Conservation (phyloP, 2,888 invertebrate species). For the Lumbricus terrestris region DNA sequence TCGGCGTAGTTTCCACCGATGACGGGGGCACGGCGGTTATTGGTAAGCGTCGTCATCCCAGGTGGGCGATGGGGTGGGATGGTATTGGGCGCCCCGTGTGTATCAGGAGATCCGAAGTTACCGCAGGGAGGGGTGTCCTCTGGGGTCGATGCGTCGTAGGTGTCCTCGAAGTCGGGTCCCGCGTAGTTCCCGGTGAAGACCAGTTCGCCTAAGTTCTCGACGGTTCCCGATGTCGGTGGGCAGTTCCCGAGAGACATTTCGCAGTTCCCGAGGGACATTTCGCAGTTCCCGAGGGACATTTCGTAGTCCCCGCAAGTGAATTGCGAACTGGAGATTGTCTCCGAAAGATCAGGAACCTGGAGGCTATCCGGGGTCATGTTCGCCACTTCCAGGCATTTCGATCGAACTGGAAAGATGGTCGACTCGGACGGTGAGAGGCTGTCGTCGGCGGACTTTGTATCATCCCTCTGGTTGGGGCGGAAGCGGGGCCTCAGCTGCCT, state of each 20-base stretch:
- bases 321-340: not conserved
- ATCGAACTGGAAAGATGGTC: not conserved
- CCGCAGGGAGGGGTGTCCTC: not conserved
- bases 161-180: not conserved
- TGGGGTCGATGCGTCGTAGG: not conserved
- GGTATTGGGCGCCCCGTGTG: not conserved
- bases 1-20: not conserved
- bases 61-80: not conserved
- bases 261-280: not conserved
- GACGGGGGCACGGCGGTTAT: not conserved
- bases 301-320: not conserved
- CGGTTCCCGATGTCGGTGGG: not conserved
- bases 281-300: not conserved
- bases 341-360: not conserved
- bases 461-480: not conserved
- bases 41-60: too few relatives aligned
- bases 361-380: not conserved
- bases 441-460: not conserved
- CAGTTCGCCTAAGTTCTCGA: not conserved
- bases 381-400: not conserved
- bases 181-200: not conserved
- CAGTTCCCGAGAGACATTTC: not conserved
- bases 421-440: conserved; percentile 17
- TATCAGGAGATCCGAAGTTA: not conserved
- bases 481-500: not conserved